Conservation (phyloP, 1,140 invertebrate species). For the Wasmannia auropunctata region DNA sequence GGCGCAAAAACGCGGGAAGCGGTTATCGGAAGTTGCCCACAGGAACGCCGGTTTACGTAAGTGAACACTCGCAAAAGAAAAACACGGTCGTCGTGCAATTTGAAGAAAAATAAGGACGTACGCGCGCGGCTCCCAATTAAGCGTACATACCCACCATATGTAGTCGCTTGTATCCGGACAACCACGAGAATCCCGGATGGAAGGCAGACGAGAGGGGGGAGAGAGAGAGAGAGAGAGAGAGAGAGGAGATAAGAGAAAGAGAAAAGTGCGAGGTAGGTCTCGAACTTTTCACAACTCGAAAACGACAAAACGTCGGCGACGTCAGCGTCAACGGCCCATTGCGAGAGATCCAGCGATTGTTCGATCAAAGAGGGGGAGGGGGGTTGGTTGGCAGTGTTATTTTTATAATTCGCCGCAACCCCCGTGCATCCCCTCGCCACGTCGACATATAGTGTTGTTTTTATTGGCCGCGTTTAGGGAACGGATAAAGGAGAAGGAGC, state of each 20-base stretch:
- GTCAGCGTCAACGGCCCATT: slow-evolving; percentile 63
- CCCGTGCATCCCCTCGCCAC: slow-evolving; percentile 67
- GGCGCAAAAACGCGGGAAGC: slow-evolving; percentile 19
- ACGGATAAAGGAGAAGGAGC: slow-evolving; percentile 45
- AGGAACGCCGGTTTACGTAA: slow-evolving; percentile 35
- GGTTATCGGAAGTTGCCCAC: slow-evolving; percentile 29
- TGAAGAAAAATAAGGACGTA: slow-evolving; percentile 49
- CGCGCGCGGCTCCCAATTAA: slow-evolving; percentile 38
- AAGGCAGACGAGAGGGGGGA: not conserved
- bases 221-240: not conserved
- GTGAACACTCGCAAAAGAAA: slow-evolving; percentile 37
- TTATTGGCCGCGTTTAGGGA: slow-evolving; percentile 83
- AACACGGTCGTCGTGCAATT: slow-evolving; percentile 44
- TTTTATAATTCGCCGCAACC: slow-evolving; percentile 83
- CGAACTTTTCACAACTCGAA: slow-evolving; percentile 48
- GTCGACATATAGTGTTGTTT: slow-evolving; percentile 81
- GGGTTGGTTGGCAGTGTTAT: slow-evolving; percentile 78
- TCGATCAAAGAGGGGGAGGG: slow-evolving; percentile 71
- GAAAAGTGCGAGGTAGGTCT: slow-evolving; percentile 62
- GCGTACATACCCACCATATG: not conserved
- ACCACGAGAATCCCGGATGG: slow-evolving; percentile 32
- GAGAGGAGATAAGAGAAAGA: not conserved
- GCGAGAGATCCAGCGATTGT: slow-evolving; percentile 81
- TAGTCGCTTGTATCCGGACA: slow-evolving; percentile 8
- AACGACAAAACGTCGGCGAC: slow-evolving; percentile 47